Base-by-base conservation (phyloP, 2,113 vertebrate species). In the Microtus ochrogaster region DNA sequence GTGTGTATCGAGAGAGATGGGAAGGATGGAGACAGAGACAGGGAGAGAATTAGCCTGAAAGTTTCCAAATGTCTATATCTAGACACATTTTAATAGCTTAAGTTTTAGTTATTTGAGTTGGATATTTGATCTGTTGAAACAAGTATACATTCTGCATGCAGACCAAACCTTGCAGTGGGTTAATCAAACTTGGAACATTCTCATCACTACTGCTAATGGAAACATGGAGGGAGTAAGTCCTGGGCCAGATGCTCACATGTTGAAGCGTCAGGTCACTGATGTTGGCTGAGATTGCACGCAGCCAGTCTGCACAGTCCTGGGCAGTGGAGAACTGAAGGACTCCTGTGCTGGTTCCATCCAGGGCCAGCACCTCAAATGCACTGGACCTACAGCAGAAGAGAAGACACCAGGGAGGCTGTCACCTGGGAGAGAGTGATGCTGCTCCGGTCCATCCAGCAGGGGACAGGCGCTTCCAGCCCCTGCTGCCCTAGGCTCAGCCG, bases 261-360 rank as follows among this genome's bases (percentile, higher is more conserved):
- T 99, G 99, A 94, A 99, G 99, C 68, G 98, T 99, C 98, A 99
- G 98, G 97, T 99, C 98, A 94, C 97, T 98, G 98, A 99, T 99
- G 98, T 99, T 99, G 94, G 99, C 98, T 76, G 99, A 99, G 98
- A 99, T 98, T 95, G 99, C 99, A 98, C 99, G 99, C 97, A 99
- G 99, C 99, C 99, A 99, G 98, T 99, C 99, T 65, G 98, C 98
- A 98, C 99, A 98, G 98, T 99, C 99, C 97, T 99, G 99, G 94
- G 99, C 98, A 68, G 99, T 99, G 98, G 99, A 99, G 98, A 99
- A 99, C 98, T 99, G 99, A 94, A 99, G 99, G 98, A 99, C 98
- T 92, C 99, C 99, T 96, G 99, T 98, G 98, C 98, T 98, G 97
- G 98, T 98, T 98, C 99, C 99, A 97, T 99, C 99, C 96, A 99